Evolutionary conservation across 1,140 invertebrate species (phyloP).

Genomic region (Drosophila kohkoa): DNA sequence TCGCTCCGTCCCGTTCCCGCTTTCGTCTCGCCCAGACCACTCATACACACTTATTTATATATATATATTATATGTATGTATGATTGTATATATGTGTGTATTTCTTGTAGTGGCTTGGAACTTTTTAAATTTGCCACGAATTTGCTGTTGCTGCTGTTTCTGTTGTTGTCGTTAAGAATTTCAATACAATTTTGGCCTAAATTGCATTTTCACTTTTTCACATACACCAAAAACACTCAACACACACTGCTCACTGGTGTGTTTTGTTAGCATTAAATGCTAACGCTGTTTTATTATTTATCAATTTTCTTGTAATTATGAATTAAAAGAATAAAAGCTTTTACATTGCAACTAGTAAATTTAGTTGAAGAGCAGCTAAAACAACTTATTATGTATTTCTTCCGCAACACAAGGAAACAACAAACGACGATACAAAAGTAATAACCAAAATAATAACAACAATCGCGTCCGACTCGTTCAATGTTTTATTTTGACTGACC

Average conservation of each 20-base stretch:
- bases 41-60: conserved; percentile 3
- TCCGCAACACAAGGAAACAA: conserved; percentile 67
- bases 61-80: conserved; percentile 12
- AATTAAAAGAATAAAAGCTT: conserved; percentile 66
- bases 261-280: conserved; percentile 12
- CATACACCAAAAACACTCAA: conserved; percentile 27
- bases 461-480: conserved; percentile 48
- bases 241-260: conserved; percentile 23
- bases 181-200: conserved; percentile 69
- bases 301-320: conserved; percentile 41
- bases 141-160: conserved; percentile 33
- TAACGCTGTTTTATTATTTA: conserved; percentile 32
- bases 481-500: conserved; percentile 48
- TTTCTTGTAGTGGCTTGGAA: conserved; percentile 47
- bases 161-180: conserved; percentile 68
- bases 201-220: conserved; percentile 75
- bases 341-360: conserved; percentile 57
- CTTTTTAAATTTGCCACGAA: conserved; percentile 48
- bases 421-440: conserved; percentile 54
- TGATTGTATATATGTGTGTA: conserved; percentile 16
- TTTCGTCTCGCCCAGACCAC: conserved; percentile 22
- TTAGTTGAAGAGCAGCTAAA: conserved; percentile 17
- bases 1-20: conserved; percentile 53
- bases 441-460: conserved; percentile 68
- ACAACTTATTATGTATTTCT: conserved; percentile 56